These are phyloP conservation scores for Nothobranchius kuhntae DNA, from an alignment of 2,113 vertebrate genomes.

Conservation along the genomic window DNA sequence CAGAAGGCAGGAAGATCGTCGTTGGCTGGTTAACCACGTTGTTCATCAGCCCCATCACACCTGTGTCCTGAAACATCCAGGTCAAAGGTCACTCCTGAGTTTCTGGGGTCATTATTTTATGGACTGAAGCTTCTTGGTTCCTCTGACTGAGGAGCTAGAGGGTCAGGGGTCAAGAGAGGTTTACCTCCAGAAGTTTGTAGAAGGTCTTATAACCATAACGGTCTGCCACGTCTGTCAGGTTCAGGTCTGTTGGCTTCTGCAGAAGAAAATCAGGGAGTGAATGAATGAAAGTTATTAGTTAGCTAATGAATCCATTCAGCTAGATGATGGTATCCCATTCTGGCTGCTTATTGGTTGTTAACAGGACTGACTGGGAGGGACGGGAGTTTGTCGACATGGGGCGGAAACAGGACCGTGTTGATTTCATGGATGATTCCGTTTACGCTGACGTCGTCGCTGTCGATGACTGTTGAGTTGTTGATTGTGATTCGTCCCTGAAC, in stretches of 20 bases:
- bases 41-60: conserved; percentile 77
- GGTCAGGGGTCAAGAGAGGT: not conserved
- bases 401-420: conserved; percentile 80
- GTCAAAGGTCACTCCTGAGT: not conserved
- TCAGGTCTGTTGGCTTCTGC: conserved; percentile 65
- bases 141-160: no score
- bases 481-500: conserved; percentile 78
- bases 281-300: no score
- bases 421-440: conserved; percentile 91
- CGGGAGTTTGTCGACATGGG: conserved; percentile 43
- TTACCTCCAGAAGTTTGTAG: conserved; percentile 87
- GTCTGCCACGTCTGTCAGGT: conserved; percentile 81
- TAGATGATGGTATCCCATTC: no score
- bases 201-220: conserved; percentile 83
- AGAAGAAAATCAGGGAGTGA: not conserved
- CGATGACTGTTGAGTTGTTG: conserved; percentile 81
- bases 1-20: conserved; percentile 89
- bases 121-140: no score
- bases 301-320: no score
- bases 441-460: conserved; percentile 75
- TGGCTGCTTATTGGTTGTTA: not conserved
- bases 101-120: not conserved
- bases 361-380: conserved; percentile 52
- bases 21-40: conserved; percentile 82
- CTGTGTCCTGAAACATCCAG: conserved; percentile 80